phyloP scores from a whole-genome alignment of 2,797 vertebrate species.

The Hemitrygon akajei region DNA sequence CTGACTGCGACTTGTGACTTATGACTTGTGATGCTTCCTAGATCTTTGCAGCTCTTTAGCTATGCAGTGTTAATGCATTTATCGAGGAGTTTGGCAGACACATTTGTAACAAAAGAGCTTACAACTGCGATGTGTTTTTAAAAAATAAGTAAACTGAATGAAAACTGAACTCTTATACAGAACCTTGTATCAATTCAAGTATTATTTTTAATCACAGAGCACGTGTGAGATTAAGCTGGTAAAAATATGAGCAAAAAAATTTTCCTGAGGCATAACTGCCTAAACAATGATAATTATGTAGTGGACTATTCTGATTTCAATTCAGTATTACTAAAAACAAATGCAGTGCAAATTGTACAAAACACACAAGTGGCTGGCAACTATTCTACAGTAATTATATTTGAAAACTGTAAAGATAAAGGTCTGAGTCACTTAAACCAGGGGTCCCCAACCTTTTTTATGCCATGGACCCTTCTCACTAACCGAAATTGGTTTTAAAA shows the following conservation, averaged over 20 bases:
- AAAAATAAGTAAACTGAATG: slow-evolving; percentile 20
- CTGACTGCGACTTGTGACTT: slow-evolving; percentile 22
- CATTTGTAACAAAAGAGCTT: slow-evolving; percentile 21
- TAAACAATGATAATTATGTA: neutral
- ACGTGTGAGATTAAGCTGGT: slow-evolving; percentile 19
- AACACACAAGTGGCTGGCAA: neutral
- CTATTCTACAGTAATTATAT: neutral
- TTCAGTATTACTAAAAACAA: neutral
- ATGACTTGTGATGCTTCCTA: neutral
- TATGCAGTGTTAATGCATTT: slow-evolving; percentile 29
- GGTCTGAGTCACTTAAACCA: neutral
- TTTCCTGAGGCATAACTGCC: neutral
- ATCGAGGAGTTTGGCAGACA: slow-evolving; percentile 20
- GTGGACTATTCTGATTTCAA: neutral
- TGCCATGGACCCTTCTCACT: too few species aligned
- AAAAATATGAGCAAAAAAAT: neutral
- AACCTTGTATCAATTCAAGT: neutral
- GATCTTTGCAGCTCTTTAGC: slow-evolving; percentile 7
- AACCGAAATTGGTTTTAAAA: neutral
- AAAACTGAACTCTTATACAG: slow-evolving; percentile 19
- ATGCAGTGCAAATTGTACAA: neutral
- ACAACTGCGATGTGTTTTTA: neutral
- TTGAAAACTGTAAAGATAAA: neutral
- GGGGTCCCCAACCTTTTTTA: too few species aligned
- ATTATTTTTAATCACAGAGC: neutral